A percentile compares a stretch with the other conserved stretches of the same genome.
Conservation (phyloP, 2,797 vertebrate species). For the Chelonia mydas region DNA sequence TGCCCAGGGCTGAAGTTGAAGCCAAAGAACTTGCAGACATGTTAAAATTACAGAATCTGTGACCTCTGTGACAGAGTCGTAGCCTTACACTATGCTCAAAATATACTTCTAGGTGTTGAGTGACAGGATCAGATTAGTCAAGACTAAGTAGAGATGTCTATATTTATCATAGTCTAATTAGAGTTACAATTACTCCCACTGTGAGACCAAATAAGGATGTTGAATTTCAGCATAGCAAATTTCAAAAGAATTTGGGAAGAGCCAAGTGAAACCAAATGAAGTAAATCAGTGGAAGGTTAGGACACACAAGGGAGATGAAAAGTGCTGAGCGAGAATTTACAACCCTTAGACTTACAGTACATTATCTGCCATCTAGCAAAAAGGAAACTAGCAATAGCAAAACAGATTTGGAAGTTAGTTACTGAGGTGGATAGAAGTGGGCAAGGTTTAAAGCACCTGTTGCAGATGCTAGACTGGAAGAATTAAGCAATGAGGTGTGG, state of each 20-base stretch:
- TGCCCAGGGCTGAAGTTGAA: no score
- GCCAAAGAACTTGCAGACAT: no score
- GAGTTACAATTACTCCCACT: not conserved
- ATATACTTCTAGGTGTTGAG: not conserved
- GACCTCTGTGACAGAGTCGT: no score
- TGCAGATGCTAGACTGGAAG: not conserved
- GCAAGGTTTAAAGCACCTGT: not conserved
- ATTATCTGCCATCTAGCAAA: accelerated
- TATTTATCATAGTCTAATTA: not conserved
- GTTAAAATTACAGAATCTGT: no score
- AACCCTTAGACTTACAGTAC: not conserved
- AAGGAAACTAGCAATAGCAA: not conserved
- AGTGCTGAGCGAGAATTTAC: not conserved
- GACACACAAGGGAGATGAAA: not conserved
- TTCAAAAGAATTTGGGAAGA: constrained; percentile 5
- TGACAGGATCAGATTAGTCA: not conserved
- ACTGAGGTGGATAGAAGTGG: not conserved
- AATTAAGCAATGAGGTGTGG: not conserved
- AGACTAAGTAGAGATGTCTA: not conserved
- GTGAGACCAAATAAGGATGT: not conserved
- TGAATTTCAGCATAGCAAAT: constrained; percentile 16
- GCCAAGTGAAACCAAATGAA: not conserved
- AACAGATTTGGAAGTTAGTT: not conserved
- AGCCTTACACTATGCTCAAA: no score
- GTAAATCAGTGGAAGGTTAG: not conserved